Conservation (phyloP, 2,797 vertebrate genomes). For the Pangasius larnaudii region DNA sequence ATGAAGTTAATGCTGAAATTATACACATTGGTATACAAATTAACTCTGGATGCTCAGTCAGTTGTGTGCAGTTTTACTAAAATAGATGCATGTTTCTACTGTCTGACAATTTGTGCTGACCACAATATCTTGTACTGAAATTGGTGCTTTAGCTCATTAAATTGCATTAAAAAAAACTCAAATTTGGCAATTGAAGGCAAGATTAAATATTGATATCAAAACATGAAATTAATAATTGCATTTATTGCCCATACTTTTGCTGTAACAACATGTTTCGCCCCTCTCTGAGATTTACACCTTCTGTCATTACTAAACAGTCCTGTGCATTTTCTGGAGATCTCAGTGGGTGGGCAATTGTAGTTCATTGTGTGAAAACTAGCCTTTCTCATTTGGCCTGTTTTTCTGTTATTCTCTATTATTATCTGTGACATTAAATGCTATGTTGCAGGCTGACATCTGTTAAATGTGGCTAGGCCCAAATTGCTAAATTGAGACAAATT, state of each 20-base stretch:
- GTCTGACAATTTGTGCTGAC: not conserved
- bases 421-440: not conserved
- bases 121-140: not conserved
- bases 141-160: not conserved
- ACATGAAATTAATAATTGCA: not conserved
- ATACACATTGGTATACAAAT: not conserved
- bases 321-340: not conserved
- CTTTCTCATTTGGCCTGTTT: not conserved
- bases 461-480: not conserved
- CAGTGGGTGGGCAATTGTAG: not conserved
- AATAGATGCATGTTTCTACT: not conserved
- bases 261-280: not conserved
- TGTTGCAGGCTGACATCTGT: not conserved
- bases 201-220: not conserved
- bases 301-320: not conserved
- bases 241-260: not conserved
- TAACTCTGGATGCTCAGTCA: not conserved
- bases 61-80: not conserved
- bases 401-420: not conserved
- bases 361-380: not conserved
- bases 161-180: not conserved
- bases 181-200: not conserved
- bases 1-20: not conserved
- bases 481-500: not conserved
- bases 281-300: not conserved